A percentile compares a stretch with the other conserved stretches of the same genome.
Conservation (phyloP, 2,113 vertebrate genomes). For the Malurus alboscapulatus region DNA sequence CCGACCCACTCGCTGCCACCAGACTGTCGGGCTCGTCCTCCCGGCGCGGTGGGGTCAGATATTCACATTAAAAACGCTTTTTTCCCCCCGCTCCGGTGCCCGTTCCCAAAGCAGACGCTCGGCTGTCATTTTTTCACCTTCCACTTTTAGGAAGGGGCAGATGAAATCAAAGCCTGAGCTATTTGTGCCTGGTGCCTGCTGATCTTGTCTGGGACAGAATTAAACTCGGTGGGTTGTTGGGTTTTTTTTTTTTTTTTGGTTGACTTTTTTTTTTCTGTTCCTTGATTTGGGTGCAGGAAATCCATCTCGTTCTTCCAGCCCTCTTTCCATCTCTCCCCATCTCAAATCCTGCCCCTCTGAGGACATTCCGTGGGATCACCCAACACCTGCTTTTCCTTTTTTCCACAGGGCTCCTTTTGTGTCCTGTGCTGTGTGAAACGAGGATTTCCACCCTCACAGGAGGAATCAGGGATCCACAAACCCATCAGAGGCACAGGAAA, state of each 20-base stretch:
- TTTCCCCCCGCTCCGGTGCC: fast-evolving
- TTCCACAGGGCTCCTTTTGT: neutral
- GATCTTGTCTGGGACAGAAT: slow-evolving; percentile 28
- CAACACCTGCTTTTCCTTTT: neutral
- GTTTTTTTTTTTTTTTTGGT: neutral
- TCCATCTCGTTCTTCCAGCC: neutral
- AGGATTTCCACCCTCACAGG: neutral
- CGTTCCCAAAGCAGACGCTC: neutral
- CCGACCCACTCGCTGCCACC: slow-evolving; percentile 17
- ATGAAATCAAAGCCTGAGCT: neutral
- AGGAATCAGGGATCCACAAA: neutral
- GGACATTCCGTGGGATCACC: neutral
- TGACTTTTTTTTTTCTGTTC: neutral
- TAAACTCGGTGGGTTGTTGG: neutral
- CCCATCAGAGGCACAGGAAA: neutral
- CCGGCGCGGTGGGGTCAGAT: neutral
- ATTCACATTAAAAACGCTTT: neutral
- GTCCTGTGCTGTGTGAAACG: neutral
- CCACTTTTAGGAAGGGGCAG: neutral
- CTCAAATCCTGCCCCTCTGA: slow-evolving; percentile 12
- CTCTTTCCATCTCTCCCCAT: neutral
- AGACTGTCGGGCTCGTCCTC: neutral
- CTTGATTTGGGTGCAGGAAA: slow-evolving; percentile 9
- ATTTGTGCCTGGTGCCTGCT: neutral
- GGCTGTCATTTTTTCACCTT: neutral